A percentile compares a stretch with the other conserved stretches of the same genome.
Conservation (phyloP, 1,140 invertebrate species). For the Bactericera cockerelli region DNA sequence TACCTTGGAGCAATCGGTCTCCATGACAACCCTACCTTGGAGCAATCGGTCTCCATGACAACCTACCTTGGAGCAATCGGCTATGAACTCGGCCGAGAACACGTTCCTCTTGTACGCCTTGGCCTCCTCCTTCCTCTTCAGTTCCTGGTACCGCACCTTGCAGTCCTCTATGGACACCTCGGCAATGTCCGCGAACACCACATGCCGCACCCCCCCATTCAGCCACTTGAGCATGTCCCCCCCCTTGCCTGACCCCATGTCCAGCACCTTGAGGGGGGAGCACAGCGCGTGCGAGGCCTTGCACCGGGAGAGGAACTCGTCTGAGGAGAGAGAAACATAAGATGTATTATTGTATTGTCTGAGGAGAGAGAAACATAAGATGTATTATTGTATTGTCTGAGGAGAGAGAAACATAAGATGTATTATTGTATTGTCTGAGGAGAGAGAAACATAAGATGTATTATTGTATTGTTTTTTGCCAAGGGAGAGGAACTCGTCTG, state of each 20-base stretch:
- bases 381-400: no score
- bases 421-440: no score
- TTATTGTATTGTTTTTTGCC: no score
- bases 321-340: no score
- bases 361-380: no score
- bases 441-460: no score
- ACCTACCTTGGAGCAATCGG: constrained; percentile 85
- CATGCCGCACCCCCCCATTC: constrained; percentile 60
- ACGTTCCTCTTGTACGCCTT: constrained; percentile 23
- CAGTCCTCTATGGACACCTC: constrained; percentile 80
- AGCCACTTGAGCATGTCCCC: constrained; percentile 94
- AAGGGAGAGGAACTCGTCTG: constrained; percentile 45
- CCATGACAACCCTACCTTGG: no score
- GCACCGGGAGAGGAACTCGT: constrained; percentile 47
- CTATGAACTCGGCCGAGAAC: constrained; percentile 69
- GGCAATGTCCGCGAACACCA: constrained; percentile 94
- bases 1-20: no score
- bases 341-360: no score
- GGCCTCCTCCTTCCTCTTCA: constrained; percentile 25
- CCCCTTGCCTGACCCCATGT: constrained; percentile 86
- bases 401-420: no score
- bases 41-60: no score
- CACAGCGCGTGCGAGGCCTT: constrained; percentile 41
- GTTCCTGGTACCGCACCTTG: constrained; percentile 46
- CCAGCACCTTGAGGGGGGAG: constrained; percentile 42